Conservation (phyloP, 37 sponge, comb jelly and placozoan species). For the Ephydatia muelleri region DNA sequence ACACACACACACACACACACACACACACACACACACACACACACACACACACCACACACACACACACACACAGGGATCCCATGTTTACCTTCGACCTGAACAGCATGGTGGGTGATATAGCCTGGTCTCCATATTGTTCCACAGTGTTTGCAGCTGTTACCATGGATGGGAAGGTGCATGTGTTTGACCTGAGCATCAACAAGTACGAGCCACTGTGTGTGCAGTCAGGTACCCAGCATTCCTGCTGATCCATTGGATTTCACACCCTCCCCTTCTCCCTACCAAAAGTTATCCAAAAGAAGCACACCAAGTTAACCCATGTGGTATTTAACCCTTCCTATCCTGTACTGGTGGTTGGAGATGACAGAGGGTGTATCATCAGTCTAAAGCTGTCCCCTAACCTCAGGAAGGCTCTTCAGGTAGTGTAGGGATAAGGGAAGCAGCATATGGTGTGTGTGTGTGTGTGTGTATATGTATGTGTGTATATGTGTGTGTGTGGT, state of each 20-base stretch:
- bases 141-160: slow-evolving; percentile 98
- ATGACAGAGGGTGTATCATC: slow-evolving; percentile 85
- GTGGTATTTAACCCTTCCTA: slow-evolving; percentile 87
- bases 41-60: too few species aligned
- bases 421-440: slow-evolving; percentile 8
- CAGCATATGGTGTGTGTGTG: background rate
- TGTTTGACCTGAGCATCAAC: slow-evolving; percentile 92
- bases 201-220: slow-evolving; percentile 93
- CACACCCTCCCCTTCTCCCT: background rate
- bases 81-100: slow-evolving; percentile 95
- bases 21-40: too few species aligned
- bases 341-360: slow-evolving; percentile 89
- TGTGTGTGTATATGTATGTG: too few species aligned
- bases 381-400: slow-evolving; percentile 93
- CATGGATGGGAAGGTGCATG: slow-evolving; percentile 88
- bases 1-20: too few species aligned
- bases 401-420: slow-evolving; percentile 80
- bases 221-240: slow-evolving; percentile 86
- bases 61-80: slow-evolving; percentile 65
- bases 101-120: slow-evolving; percentile 89
- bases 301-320: slow-evolving; percentile 88
- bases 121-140: slow-evolving; percentile 92
- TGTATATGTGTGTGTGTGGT: background rate
- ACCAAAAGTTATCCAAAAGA: slow-evolving; percentile 86
- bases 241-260: background rate